Base-by-base conservation (phyloP, 2,888 invertebrate genomes). In the Euzetes globulus region DNA sequence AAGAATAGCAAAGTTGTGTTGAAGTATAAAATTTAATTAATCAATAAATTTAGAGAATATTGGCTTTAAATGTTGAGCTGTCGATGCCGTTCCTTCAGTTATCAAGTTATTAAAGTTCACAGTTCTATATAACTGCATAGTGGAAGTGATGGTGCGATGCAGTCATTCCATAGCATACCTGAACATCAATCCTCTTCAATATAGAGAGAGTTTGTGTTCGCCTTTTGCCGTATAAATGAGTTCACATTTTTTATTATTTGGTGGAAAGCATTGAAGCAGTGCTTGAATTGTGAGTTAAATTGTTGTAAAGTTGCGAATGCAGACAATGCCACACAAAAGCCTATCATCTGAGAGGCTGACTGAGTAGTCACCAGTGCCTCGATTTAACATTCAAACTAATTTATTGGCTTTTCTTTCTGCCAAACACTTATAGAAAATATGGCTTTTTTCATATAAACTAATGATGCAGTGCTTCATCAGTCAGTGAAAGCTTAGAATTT, bases 341-440 rank as follows among this genome's bases (percentile, higher is more conserved):
- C n/a, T 50, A 4, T 41, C 7, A 41, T 41, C 41, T 41, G 13
- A n/a, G n/a, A n/a, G n/a, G n/a, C n/a, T n/a, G n/a, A n/a, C n/a
- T n/a, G 41, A 41, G 41, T 41, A 41, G 41, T 41, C 41, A 41
- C 41, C 41, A 11, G 41, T 41, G 19, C 19, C 52, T 27, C 19
- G 11, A 25, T 60, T 60, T 60, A 60, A 60, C 60, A 60, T 60
- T 60, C 25, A 29, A 60, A 19, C 60, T 60, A 60, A 60, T 60
- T 60, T 60, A 60, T 60, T 29, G 19, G n/a, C n/a, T 17, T 60
- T 27, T 60, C 27, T 17, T 27, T 41, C 13, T 52, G 19, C 19
- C 19, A 19, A 52, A 22, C 19, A 52, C 52, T 52, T 52, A 52
- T 11, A 22, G 19, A 52, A 52, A 52, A 52, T 52, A 52, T 52